Percentiles rank a stretch among this genome's conserved stretches.
Conservation (phyloP, 2,113 vertebrate genomes). For the Pseudorhombus dupliciocellatus region DNA sequence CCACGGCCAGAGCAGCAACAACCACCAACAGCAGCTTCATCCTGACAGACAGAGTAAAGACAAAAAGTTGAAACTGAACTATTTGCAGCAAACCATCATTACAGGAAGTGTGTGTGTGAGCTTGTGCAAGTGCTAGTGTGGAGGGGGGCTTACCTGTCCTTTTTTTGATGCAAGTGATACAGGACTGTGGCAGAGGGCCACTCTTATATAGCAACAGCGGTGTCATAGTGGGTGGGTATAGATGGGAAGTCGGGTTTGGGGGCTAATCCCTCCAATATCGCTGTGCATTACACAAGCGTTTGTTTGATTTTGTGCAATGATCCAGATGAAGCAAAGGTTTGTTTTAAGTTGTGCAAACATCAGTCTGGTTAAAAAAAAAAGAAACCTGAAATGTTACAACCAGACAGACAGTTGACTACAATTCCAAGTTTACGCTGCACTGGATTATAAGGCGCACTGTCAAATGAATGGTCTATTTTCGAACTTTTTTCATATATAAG, state of each 20-base stretch:
- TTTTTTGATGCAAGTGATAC: not conserved
- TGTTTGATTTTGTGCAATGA: conserved; percentile 11
- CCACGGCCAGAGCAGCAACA: conserved; percentile 65
- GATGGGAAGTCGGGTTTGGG: no score
- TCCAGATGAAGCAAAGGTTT: not conserved
- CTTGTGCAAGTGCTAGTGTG: not conserved
- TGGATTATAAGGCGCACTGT: no score
- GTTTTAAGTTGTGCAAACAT: not conserved
- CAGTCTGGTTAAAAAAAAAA: not conserved
- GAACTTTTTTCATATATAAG: no score
- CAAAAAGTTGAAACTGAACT: not conserved
- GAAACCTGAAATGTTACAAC: no score
- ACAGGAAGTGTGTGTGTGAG: conserved; percentile 17
- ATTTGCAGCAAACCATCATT: not conserved
- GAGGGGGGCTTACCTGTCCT: conserved; percentile 63
- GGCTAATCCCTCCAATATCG: no score
- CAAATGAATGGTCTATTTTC: no score
- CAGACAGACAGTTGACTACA: no score
- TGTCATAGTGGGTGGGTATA: no score
- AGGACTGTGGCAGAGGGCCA: not conserved
- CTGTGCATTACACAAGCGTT: no score
- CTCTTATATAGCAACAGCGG: conserved; percentile 61
- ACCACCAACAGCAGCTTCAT: conserved; percentile 77
- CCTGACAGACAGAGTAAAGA: conserved; percentile 35
- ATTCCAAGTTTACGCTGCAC: no score